Evolutionary conservation across 2,888 invertebrate species (phyloP), one percentile per base, ranked within the genome.

Genomic region (Salticus scenicus): DNA sequence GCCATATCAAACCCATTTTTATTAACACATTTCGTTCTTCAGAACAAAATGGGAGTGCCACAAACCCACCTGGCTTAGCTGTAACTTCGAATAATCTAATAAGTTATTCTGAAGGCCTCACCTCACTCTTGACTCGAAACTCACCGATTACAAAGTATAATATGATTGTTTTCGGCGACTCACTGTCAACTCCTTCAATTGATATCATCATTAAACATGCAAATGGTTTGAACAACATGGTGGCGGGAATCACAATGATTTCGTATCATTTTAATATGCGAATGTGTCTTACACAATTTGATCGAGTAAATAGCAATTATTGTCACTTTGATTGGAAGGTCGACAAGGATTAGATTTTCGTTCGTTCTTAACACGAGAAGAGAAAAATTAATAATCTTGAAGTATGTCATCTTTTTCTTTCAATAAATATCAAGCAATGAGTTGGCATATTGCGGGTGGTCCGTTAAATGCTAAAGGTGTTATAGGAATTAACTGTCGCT

Each of bases 161-260:
- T 57, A 24, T 24, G 24, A 57, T 57, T 57, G 57, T 57, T 57
- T 57, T 57, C 5, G 5, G 20, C 4, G 17, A 2, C 24, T 2
- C 1, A 57, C 57, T 57, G 57, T 57, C 57, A 57, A 57, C 57
- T 57, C 5, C 24, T 24, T 57, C 57, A 12, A 57, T 57, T 20
- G 57, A 57, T 57, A 57, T 57, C 57, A 57, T 57, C 57, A 57
- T 57, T 24, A 57, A 24, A 12, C 57, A 57, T 57, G 24, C 57
- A 57, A 57, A 12, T 7, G 57, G 57, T 24, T 12, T 57, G 24
- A 17, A 47, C n/a, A 17, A 47, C 17, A 2, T 12, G 2, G 47
- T 10, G 47, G 12, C n/a, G 17, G n/a, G 47, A 47, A 57, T 24
- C 57, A 24, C 20, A 57, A 57, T 57, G 24, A 57, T 12, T 12